Evolutionary conservation across 2,888 invertebrate genomes (phyloP).

Genomic region (Ptilodon capucinus): DNA sequence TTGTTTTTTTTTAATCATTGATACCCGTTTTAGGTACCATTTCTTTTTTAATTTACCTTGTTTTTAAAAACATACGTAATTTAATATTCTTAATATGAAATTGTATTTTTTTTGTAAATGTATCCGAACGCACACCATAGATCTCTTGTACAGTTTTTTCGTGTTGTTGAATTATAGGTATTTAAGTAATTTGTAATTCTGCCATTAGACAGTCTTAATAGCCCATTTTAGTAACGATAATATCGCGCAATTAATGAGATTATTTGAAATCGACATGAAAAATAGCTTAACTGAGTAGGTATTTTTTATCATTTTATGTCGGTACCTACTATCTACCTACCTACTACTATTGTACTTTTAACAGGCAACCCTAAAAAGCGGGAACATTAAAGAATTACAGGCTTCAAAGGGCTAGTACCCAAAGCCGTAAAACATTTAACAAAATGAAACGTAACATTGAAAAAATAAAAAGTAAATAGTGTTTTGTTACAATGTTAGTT

Average conservation of each 20-base stretch:
- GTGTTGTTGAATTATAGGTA: slow-evolving; percentile 35
- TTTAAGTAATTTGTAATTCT: slow-evolving; percentile 39
- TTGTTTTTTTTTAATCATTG: background rate
- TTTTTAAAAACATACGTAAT: slow-evolving; percentile 11
- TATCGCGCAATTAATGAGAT: slow-evolving; percentile 13
- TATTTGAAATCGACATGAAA: too few relatives aligned
- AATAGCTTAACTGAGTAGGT: too few relatives aligned
- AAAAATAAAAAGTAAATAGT: too few relatives aligned
- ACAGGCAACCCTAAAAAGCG: too few relatives aligned
- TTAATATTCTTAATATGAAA: background rate
- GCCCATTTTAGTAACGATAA: slow-evolving; percentile 18
- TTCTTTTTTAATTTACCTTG: slow-evolving; percentile 29
- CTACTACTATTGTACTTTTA: too few relatives aligned
- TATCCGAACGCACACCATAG: slow-evolving; percentile 58
- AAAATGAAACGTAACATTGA: too few relatives aligned
- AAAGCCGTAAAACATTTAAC: too few relatives aligned
- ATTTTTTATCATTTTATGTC: too few relatives aligned
- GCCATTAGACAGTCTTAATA: slow-evolving; percentile 29
- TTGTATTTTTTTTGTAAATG: slow-evolving; percentile 25
- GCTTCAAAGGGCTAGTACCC: too few relatives aligned
- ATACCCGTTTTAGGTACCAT: background rate
- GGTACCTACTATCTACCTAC: too few relatives aligned
- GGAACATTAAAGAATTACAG: too few relatives aligned
- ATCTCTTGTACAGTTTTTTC: slow-evolving; percentile 54
- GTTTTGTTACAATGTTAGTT: too few relatives aligned